Evolutionary conservation across 2,113 vertebrate genomes (phyloP).

Genomic region (Oryzias melastigma): DNA sequence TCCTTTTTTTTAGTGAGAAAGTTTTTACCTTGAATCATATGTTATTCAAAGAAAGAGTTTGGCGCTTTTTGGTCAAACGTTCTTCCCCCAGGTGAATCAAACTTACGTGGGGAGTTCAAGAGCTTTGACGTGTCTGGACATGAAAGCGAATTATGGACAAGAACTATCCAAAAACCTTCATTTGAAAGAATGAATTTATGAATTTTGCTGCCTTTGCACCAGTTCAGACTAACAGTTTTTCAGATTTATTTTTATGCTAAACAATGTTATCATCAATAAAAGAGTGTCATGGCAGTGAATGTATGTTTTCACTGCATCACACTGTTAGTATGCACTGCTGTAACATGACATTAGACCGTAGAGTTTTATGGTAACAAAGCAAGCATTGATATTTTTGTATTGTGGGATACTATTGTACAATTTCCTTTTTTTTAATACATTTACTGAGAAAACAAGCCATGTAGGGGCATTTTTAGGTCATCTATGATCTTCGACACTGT

Average conservation of each 20-base stretch:
- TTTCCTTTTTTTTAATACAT: not conserved
- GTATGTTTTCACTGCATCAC: too few relatives aligned
- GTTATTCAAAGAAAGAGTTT: not conserved
- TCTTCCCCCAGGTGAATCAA: not conserved
- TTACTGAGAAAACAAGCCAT: not conserved
- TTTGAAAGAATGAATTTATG: too few relatives aligned
- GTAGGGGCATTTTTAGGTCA: conserved; percentile 1
- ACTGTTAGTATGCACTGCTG: not conserved
- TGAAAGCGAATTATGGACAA: not conserved
- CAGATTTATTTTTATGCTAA: too few relatives aligned
- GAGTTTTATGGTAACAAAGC: not conserved
- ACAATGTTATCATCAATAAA: too few relatives aligned
- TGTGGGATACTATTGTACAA: not conserved
- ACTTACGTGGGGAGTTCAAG: not conserved
- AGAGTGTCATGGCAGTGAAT: too few relatives aligned
- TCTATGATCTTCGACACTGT: conserved; percentile 20
- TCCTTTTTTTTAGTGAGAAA: not conserved
- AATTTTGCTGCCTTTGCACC: too few relatives aligned
- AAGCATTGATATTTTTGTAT: conserved; percentile 8
- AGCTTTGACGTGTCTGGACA: not conserved
- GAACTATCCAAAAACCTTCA: too few relatives aligned
- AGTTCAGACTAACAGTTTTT: too few relatives aligned
- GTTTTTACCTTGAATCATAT: not conserved
- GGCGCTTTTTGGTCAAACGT: not conserved
- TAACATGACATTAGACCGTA: not conserved